phyloP scores from a whole-genome alignment of 2,797 vertebrate species.

The Channallabes apus region DNA sequence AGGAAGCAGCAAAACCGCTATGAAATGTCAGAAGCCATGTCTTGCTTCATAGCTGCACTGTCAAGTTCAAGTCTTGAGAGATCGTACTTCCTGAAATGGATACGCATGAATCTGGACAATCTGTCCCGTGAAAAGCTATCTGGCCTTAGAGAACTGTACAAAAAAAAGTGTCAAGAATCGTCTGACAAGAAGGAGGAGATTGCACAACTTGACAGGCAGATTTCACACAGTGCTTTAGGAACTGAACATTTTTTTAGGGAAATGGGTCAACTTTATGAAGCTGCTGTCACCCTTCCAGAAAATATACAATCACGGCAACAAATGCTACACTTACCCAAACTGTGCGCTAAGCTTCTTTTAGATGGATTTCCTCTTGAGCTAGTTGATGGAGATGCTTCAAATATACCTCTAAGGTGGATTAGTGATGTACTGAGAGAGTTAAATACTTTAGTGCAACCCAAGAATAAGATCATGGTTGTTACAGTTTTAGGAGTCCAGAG shows the following conservation, averaged over 20 bases:
- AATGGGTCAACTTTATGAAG: slow-evolving; percentile 81
- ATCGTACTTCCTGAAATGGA: slow-evolving; percentile 78
- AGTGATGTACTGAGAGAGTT: slow-evolving; percentile 64
- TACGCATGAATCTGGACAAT: slow-evolving; percentile 74
- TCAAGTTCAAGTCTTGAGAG: slow-evolving; percentile 61
- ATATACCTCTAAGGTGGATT: slow-evolving; percentile 72
- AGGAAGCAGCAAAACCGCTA: slow-evolving; percentile 61
- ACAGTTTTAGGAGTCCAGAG: slow-evolving; percentile 75
- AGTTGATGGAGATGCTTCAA: slow-evolving; percentile 78
- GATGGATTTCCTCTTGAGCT: slow-evolving; percentile 79
- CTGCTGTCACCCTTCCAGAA: slow-evolving; percentile 66
- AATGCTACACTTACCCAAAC: slow-evolving; percentile 68
- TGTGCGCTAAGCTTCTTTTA: slow-evolving; percentile 73
- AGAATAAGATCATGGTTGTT: slow-evolving; percentile 65
- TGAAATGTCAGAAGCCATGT: slow-evolving; percentile 62
- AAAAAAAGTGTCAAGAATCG: slow-evolving; percentile 52
- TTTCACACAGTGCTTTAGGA: slow-evolving; percentile 69
- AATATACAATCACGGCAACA: slow-evolving; percentile 47
- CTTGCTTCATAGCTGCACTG: slow-evolving; percentile 69
- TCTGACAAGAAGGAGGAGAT: slow-evolving; percentile 61
- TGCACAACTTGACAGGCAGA: slow-evolving; percentile 59
- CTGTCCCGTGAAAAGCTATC: slow-evolving; percentile 62
- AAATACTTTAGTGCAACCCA: slow-evolving; percentile 52
- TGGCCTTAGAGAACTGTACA: slow-evolving; percentile 63
- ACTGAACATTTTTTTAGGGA: slow-evolving; percentile 79